These are phyloP conservation scores for Melanotaenia pygmaea DNA, from an alignment of 2,797 vertebrate species.

Conservation along the genomic window DNA sequence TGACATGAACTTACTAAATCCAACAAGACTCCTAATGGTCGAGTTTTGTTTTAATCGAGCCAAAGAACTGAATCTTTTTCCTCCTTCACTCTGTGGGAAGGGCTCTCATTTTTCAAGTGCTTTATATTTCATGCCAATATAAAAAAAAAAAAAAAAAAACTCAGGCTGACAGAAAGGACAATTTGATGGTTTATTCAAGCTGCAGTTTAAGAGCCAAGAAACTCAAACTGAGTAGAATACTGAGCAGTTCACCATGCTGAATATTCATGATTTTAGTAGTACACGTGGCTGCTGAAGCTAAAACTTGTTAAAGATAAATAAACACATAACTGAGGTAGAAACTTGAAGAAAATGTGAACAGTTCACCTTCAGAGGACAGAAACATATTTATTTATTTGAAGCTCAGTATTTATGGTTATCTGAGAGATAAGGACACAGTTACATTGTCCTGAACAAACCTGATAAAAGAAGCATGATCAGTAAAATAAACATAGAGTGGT, in stretches of 20 bases:
- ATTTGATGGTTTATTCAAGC: slow-evolving; percentile 71
- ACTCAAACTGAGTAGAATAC: slow-evolving; percentile 52
- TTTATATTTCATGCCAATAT: slow-evolving; percentile 62
- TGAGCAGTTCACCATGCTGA: slow-evolving; percentile 43
- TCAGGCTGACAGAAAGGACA: slow-evolving; percentile 60
- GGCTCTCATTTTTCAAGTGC: slow-evolving; percentile 60
- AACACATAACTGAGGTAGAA: slow-evolving; percentile 24
- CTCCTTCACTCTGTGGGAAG: slow-evolving; percentile 33
- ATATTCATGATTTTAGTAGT: slow-evolving; percentile 58
- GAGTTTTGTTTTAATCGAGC: neutral
- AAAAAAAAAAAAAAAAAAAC: slow-evolving; percentile 48
- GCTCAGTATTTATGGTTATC: slow-evolving; percentile 29
- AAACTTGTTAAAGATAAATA: slow-evolving; percentile 57
- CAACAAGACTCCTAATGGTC: slow-evolving; percentile 14
- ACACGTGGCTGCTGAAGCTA: slow-evolving; percentile 33
- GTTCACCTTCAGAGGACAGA: slow-evolving; percentile 57
- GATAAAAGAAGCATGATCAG: neutral
- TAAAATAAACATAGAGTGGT: neutral
- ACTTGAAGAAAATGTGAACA: slow-evolving; percentile 36
- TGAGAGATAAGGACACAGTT: slow-evolving; percentile 31
- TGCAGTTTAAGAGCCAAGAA: slow-evolving; percentile 61
- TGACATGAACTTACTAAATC: neutral
- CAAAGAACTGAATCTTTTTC: slow-evolving; percentile 28
- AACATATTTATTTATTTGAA: slow-evolving; percentile 37
- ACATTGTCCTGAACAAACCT: slow-evolving; percentile 13